Percentiles rank a stretch among this genome's conserved stretches.
These are phyloP conservation scores for Conger conger DNA, from an alignment of 2,113 vertebrate genomes.

Conservation along the genomic window DNA sequence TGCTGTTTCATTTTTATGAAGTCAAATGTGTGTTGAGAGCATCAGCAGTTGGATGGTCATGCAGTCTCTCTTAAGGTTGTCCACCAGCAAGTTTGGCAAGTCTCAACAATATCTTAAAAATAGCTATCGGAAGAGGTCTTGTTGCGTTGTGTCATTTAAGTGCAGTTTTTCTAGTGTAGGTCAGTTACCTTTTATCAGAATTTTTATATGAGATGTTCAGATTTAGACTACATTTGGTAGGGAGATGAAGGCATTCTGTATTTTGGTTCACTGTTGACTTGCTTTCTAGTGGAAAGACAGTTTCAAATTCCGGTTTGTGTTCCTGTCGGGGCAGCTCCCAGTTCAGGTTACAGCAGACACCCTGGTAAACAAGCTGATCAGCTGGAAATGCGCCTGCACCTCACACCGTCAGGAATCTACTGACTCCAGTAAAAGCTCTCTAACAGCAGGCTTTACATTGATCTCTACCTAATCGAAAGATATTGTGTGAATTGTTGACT, in stretches of 20 bases:
- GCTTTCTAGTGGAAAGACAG: background rate
- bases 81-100: background rate
- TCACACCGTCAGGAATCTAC: background rate
- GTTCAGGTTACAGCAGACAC: constrained; percentile 39
- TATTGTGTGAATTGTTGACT: background rate
- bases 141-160: background rate
- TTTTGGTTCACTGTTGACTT: constrained; percentile 10
- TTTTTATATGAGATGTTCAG: background rate
- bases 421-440: background rate
- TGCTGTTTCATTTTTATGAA: background rate
- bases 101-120: background rate
- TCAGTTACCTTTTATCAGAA: background rate
- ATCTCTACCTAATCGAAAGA: background rate
- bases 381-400: background rate
- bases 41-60: background rate
- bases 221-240: background rate
- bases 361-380: background rate
- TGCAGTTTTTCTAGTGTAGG: background rate
- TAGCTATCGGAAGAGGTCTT: background rate
- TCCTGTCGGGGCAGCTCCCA: background rate
- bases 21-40: background rate
- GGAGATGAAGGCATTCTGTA: background rate
- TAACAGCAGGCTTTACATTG: background rate
- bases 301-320: background rate
- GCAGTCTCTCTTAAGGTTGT: background rate